These are phyloP conservation scores for Diplodus sargus DNA, from an alignment of 2,797 vertebrate genomes.

Conservation along the genomic window DNA sequence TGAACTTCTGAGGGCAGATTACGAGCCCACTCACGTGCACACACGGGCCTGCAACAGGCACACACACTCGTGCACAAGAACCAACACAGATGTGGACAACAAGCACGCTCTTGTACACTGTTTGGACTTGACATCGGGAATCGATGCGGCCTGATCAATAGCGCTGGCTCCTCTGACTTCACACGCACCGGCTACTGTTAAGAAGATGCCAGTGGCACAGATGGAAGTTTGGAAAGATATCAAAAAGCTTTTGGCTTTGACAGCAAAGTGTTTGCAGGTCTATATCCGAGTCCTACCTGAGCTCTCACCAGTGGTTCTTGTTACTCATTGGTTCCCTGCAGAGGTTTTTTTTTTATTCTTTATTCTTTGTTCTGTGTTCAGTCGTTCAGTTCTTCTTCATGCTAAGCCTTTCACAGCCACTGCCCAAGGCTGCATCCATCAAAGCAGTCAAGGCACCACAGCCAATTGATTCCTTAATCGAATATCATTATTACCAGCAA, in stretches of 20 bases:
- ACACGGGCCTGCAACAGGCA: neutral
- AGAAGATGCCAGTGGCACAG: constrained; percentile 57
- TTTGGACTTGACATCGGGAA: constrained; percentile 67
- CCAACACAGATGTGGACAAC: constrained; percentile 41
- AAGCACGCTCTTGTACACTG: constrained; percentile 42
- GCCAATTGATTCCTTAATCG: constrained; percentile 80
- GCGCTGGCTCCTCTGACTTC: constrained; percentile 51
- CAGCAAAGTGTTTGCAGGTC: constrained; percentile 41
- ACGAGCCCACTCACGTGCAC: constrained; percentile 20
- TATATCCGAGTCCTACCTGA: constrained; percentile 43
- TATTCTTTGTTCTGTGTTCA: constrained; percentile 16
- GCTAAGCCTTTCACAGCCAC: constrained; percentile 35
- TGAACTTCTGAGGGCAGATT: constrained; percentile 41
- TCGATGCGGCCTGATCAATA: constrained; percentile 66
- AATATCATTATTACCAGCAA: constrained; percentile 81
- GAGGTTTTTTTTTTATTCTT: constrained; percentile 2
- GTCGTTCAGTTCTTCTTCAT: constrained; percentile 24
- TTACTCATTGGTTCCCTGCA: constrained; percentile 46
- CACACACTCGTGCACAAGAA: neutral
- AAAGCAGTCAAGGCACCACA: constrained; percentile 72
- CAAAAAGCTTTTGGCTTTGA: constrained; percentile 52
- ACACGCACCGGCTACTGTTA: constrained; percentile 48
- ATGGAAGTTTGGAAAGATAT: constrained; percentile 53
- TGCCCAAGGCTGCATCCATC: constrained; percentile 74
- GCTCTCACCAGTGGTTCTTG: constrained; percentile 17